Evolutionary conservation across 2,113 vertebrate species (phyloP).

Genomic region (Daubentonia madagascariensis): DNA sequence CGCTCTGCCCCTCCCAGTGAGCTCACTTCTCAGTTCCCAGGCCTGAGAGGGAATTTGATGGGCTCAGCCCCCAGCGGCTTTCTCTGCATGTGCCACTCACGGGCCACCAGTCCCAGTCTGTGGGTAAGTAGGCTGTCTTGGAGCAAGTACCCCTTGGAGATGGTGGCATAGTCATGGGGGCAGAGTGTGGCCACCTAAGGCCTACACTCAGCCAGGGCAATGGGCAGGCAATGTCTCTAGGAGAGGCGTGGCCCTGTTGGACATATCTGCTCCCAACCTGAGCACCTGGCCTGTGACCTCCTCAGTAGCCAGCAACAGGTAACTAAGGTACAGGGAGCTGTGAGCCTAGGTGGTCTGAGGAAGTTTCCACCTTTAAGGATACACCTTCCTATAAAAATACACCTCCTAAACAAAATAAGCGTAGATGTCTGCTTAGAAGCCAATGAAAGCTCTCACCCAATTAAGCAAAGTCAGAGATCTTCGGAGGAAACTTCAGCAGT

Average conservation of each 20-base stretch:
- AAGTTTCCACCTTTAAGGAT: not conserved
- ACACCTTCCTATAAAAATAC: not conserved
- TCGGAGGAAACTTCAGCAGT: rapidly evolving
- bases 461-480: not conserved
- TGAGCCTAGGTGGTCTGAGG: not conserved
- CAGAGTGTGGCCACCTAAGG: not conserved
- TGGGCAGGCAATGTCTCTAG: not conserved
- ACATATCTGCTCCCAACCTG: not conserved
- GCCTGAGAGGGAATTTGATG: not conserved
- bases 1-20: not conserved
- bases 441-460: rapidly evolving
- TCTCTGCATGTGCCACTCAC: not conserved
- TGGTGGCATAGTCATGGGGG: too few species aligned
- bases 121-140: not conserved
- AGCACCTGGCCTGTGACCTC: not conserved
- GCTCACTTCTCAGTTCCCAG: not conserved
- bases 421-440: not conserved
- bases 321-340: not conserved
- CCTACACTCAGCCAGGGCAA: not conserved
- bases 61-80: not conserved
- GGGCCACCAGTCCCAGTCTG: too few species aligned
- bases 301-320: not conserved
- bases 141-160: not conserved
- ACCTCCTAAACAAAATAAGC: rapidly evolving
- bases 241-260: not conserved